Percentiles rank a stretch among this genome's conserved stretches.
phyloP scores from a whole-genome alignment of 2,888 invertebrate genomes.

The Spicauda simplicius region DNA sequence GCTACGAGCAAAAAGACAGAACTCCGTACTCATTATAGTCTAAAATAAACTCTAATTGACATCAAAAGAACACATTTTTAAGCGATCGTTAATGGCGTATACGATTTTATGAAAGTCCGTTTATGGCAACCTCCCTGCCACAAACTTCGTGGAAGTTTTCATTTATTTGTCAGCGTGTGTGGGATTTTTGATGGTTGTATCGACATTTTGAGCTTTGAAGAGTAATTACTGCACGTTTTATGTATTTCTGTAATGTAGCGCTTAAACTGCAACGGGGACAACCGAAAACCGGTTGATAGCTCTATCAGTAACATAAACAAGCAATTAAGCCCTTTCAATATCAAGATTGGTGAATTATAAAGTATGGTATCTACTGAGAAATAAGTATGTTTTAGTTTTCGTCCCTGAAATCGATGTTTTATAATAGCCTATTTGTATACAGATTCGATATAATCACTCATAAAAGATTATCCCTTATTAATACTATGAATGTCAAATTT shows the following conservation, averaged over 20 bases:
- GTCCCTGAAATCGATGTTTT: no score
- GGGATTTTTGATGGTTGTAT: conserved; percentile 49
- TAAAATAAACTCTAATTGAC: conserved; percentile 46
- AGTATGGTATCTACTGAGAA: not conserved
- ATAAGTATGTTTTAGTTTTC: no score
- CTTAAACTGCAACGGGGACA: conserved; percentile 18
- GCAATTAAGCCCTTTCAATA: conserved; percentile 19
- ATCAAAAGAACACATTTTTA: conserved; percentile 27
- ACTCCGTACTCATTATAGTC: conserved; percentile 32
- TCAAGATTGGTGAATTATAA: conserved; percentile 8
- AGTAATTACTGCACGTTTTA: conserved; percentile 39
- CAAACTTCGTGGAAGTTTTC: conserved; percentile 51
- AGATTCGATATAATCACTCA: no score
- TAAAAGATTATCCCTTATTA: no score
- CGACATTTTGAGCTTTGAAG: conserved; percentile 43
- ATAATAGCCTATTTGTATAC: no score
- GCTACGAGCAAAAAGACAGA: conserved; percentile 40
- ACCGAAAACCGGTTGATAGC: conserved; percentile 23
- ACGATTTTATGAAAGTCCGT: conserved; percentile 26
- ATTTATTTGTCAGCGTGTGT: conserved; percentile 55
- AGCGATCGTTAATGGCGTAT: conserved; percentile 15
- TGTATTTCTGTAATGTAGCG: conserved; percentile 34
- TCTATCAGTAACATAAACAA: conserved; percentile 28
- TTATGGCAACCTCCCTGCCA: conserved; percentile 43
- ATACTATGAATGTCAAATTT: no score